phyloP scores from a whole-genome alignment of 1,140 invertebrate species.

The Aphis craccivora region DNA sequence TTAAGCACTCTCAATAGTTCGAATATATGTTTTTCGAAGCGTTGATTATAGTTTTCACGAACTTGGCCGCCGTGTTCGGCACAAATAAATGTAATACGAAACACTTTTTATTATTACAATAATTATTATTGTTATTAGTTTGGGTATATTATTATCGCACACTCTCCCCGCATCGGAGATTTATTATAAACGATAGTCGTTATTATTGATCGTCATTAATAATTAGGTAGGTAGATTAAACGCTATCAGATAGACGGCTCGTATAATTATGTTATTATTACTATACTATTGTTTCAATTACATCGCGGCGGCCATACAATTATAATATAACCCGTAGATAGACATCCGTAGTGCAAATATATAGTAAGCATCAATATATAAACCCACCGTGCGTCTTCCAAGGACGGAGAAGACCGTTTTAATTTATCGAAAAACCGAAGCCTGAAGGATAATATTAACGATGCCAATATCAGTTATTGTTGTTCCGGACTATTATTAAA shows the following conservation, averaged over 20 bases:
- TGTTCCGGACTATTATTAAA: constrained; percentile 6
- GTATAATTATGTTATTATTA: not conserved
- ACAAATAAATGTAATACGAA: not conserved
- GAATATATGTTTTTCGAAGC: not conserved
- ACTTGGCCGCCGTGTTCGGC: not conserved
- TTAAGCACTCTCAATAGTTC: not conserved
- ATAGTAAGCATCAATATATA: not conserved
- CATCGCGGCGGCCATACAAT: not conserved
- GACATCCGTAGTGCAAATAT: not conserved
- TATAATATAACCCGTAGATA: not conserved
- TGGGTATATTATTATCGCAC: no score
- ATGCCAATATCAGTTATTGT: constrained; percentile 6
- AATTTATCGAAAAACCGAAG: not conserved
- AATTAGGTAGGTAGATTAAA: not conserved
- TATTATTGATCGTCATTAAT: not conserved
- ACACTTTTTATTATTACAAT: not conserved
- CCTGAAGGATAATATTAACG: not conserved
- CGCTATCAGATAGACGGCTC: not conserved
- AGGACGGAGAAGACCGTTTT: not conserved
- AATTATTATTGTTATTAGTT: no score
- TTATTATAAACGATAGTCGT: not conserved
- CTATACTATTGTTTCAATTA: not conserved
- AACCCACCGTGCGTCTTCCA: not conserved
- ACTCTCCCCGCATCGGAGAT: not conserved
- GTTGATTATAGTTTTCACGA: not conserved